Evolutionary conservation across 2,888 invertebrate genomes (phyloP), one percentile per base, ranked within the genome.

Genomic region (Caenorhabditis sinica): DNA sequence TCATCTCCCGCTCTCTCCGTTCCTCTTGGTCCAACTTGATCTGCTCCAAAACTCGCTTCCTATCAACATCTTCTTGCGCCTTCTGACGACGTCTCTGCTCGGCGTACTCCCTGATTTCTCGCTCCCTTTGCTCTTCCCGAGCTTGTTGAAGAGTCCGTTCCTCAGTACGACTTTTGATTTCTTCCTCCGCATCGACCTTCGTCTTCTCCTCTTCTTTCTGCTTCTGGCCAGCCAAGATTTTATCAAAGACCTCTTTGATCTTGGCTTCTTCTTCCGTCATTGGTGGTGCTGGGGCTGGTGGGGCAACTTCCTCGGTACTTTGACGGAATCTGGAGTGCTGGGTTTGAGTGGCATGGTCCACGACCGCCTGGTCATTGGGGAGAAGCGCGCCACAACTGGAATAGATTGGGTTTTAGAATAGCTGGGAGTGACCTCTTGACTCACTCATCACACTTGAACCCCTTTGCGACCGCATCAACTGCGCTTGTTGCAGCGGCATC

Each of bases 1-100:
- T 40, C 0, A 23, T 40, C 28, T n/a, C 45, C 17, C 45, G 4
- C n/a, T 65, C 45, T 25, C n/a, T 45, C 4, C 65, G 15, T 2
- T 65, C 65, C 65, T 65, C 65, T 40, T n/a, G 15, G 45, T 65
- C 65, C 45, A 65, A n/a, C 9, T 43, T 43, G n/a, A 65, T 65
- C 65, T 65, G 65, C 65, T 65, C 65, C 45, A 45, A 45, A 30
- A 65, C 13, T 17, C 17, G 28, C 28, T 65, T 45, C 30, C 30
- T 4, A 0, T 43, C 43, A 0, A n/a, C 65, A 6, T 45, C 65
- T 2, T 65, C 65, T 9, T 45, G 49, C 0, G n/a, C 45, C n/a
- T 65, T 65, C 65, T 65, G 43, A 15, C 20, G 63, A 45, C 63
- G 63, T 20, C 40, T 23, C 25, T 23, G 45, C 28, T 30, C 33